Evolutionary conservation across 2,113 vertebrate species (phyloP), one percentile per base, ranked within the genome.

Genomic region (Amazona vittata): DNA sequence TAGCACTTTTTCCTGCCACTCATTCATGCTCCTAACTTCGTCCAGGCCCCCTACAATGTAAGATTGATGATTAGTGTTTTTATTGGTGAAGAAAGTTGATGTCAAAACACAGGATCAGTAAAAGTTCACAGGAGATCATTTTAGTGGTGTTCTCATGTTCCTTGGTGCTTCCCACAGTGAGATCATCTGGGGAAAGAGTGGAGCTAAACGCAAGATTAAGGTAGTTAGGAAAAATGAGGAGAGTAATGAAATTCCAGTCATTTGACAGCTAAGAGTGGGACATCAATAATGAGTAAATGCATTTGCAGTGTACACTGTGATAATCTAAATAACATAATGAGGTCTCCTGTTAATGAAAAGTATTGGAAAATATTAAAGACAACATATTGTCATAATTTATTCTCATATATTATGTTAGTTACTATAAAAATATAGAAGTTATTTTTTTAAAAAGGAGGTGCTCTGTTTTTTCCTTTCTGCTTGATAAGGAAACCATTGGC

Each of bases 241-340:
- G 28, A 84, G 25, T 90, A 92, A 97, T 96, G 81, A 85, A 97
- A 96, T 94, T 62, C 60, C 64, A 80, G 59, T 55, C 62, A 74
- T 78, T 94, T 97, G 86, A 95, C 91, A 96, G 93, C 60, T 76
- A n/a, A 37, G 24, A 95, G 47, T 55, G 11, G 73, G 90, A 52
- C 39, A 91, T 96, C 89, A 95, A 94, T 89, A 96, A 96, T n/a
- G 29, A 91, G 65, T 83, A 92, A 87, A 88, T 78, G 67, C 37
- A 67, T 86, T 93, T 96, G 49, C 63, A 90, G 18, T 65, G 78
- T 91, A 81, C 14, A 8, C 25, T 75, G 37, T 70, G 83, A 94
- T 71, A 93, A 90, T 77, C 52, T 84, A 86, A 97, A 96, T 68
- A 93, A 24, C 67, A 63, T 91, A 91, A 97, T 62, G 81, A 96